Conservation (phyloP, 2,113 vertebrate genomes). For the Sigmodon hispidus region DNA sequence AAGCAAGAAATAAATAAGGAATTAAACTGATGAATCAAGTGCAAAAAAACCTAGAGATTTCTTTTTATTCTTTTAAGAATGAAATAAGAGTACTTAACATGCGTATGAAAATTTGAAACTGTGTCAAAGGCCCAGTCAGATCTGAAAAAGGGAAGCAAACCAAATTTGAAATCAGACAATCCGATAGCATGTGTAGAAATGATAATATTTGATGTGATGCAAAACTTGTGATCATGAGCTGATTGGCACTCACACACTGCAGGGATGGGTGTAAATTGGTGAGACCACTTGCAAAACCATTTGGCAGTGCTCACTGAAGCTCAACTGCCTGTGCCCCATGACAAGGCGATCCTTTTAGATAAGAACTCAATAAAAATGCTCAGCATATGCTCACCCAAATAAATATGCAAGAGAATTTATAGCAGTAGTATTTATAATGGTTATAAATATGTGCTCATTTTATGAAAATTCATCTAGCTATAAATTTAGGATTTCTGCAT, state of each 20-base stretch:
- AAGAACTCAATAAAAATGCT: constrained; percentile 59
- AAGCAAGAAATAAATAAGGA: background rate
- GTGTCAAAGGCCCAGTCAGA: background rate
- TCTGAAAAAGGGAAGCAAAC: constrained; percentile 11
- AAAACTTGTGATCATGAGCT: background rate
- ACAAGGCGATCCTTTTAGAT: constrained; percentile 57
- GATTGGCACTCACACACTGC: background rate
- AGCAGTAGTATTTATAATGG: constrained; percentile 56
- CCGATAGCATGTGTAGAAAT: background rate
- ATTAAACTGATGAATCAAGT: constrained; percentile 11
- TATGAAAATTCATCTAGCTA: constrained; percentile 66
- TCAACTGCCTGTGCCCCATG: background rate
- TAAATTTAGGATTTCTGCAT: constrained; percentile 43
- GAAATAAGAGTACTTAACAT: background rate
- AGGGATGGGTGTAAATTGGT: background rate
- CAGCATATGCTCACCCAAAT: constrained; percentile 44
- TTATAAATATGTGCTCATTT: constrained; percentile 62
- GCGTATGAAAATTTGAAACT: constrained; percentile 39
- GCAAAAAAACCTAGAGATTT: background rate
- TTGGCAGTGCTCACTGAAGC: background rate
- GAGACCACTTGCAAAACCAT: constrained; percentile 47
- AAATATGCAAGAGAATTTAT: constrained; percentile 66
- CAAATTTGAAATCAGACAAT: constrained; percentile 13
- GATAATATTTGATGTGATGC: background rate
- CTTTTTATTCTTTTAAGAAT: background rate